Evolutionary conservation across 2,113 vertebrate genomes (phyloP).

Genomic region (Microcebus jonahi): DNA sequence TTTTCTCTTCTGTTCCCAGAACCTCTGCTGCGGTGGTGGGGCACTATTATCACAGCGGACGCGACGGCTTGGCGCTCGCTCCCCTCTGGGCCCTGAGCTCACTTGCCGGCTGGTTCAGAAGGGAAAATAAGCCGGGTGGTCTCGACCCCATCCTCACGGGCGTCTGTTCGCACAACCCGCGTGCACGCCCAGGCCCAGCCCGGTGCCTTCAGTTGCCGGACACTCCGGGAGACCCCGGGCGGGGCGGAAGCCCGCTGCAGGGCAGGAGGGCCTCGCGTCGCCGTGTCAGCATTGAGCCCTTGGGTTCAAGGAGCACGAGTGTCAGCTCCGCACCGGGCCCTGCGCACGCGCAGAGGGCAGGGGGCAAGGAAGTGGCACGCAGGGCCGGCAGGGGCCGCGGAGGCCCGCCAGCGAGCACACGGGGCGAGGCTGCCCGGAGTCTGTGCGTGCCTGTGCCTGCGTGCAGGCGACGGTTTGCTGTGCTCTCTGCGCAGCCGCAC

Average conservation of each 20-base stretch:
- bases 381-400: no score
- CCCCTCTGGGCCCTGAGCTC: not conserved
- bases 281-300: not conserved
- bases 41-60: not conserved
- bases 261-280: not conserved
- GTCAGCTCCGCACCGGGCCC: no score
- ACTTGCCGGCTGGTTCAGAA: constrained; percentile 38
- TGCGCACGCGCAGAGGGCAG: no score
- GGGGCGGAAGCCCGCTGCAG: not conserved
- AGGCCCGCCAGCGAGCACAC: no score
- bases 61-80: constrained; percentile 41
- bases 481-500: no score
- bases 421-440: no score
- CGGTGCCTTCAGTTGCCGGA: not conserved
- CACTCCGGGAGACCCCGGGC: fast-evolving
- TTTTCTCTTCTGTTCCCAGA: not conserved
- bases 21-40: not conserved
- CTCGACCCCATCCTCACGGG: not conserved
- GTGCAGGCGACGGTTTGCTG: no score
- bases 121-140: not conserved
- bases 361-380: no score
- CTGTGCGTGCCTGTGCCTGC: no score
- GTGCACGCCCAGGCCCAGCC: no score
- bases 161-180: not conserved
- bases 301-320: not conserved